Conservation (phyloP, 2,797 vertebrate species). For the Falco peregrinus region DNA sequence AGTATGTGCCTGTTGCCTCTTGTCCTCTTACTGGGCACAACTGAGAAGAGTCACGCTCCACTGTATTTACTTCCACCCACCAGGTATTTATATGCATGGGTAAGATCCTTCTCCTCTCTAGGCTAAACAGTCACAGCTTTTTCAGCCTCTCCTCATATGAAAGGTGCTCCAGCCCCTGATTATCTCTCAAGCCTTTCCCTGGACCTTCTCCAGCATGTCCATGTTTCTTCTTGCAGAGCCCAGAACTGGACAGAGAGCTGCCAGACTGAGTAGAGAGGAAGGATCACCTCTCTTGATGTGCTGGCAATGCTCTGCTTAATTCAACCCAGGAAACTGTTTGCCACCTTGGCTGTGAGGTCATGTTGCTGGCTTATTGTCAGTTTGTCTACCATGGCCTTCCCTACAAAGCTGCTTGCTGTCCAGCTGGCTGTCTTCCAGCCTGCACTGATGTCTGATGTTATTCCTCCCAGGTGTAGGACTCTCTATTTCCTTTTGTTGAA, state of each 20-base stretch:
- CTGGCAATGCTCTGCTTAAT: neutral
- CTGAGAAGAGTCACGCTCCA: neutral
- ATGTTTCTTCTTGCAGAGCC: neutral
- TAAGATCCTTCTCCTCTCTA: neutral
- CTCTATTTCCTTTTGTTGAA: neutral
- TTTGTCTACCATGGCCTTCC: neutral
- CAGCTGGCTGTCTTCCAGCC: neutral
- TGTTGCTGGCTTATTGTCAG: neutral
- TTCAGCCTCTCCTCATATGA: neutral
- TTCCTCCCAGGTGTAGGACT: neutral
- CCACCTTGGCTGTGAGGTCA: rapidly evolving
- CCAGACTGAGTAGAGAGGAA: neutral
- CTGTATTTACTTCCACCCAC: neutral
- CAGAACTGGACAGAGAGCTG: neutral
- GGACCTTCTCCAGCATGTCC: neutral
- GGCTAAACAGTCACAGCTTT: neutral
- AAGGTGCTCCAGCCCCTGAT: neutral
- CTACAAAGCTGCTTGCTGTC: neutral
- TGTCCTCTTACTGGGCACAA: neutral
- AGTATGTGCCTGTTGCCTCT: neutral
- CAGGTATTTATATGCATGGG: neutral
- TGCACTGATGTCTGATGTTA: neutral
- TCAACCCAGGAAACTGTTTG: neutral
- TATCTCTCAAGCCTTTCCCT: neutral
- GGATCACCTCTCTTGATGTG: neutral